Conservation (phyloP, 2,113 vertebrate genomes). For the Smithornis capensis region DNA sequence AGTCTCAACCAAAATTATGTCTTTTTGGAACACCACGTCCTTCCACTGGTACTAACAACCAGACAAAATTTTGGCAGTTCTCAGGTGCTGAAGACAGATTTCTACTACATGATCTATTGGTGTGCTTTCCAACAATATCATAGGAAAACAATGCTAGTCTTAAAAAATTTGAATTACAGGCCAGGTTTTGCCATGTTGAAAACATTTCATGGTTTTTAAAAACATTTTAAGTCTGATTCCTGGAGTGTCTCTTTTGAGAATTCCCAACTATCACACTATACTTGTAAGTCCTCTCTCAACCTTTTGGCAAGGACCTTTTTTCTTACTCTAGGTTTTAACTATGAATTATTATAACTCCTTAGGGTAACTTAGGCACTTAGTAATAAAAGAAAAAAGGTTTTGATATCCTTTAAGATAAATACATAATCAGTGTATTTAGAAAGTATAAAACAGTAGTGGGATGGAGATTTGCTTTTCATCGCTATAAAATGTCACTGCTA, state of each 20-base stretch:
- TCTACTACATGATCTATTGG: not conserved
- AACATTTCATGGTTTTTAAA: not conserved
- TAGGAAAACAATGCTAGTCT: not conserved
- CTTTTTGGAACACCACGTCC: not conserved
- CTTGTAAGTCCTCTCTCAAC: not conserved
- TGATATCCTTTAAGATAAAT: not conserved
- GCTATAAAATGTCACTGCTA: not conserved
- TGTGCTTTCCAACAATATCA: not conserved
- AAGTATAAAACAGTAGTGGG: not conserved
- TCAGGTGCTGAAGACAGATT: not conserved
- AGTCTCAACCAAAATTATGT: not conserved
- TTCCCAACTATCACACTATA: not conserved
- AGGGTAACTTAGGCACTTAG: not conserved
- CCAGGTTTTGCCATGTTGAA: not conserved
- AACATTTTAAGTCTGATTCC: not conserved
- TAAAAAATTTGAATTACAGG: not conserved
- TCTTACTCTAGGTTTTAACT: not conserved
- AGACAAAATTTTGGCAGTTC: not conserved
- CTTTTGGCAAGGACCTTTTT: not conserved
- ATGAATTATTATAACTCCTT: not conserved
- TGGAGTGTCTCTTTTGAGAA: not conserved
- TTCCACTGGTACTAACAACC: not conserved
- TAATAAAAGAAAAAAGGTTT: not conserved
- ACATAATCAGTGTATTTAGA: not conserved
- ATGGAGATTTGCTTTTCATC: not conserved